Conservation (phyloP, 2,797 vertebrate genomes). For the Sebastes trivittatus region DNA sequence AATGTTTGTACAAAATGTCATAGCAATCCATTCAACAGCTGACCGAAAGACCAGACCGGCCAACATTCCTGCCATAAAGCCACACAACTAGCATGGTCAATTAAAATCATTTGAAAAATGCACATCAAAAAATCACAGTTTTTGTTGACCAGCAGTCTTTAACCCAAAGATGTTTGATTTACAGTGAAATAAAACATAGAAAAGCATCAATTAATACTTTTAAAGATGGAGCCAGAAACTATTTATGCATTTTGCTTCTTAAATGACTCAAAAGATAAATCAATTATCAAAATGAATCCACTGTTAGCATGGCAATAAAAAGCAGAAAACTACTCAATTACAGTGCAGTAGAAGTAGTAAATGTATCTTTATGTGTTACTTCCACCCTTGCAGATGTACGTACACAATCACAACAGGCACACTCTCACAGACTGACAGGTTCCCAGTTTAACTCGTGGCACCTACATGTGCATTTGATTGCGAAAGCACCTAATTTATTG, state of each 20-base stretch:
- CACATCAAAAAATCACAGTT: background rate
- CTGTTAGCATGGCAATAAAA: background rate
- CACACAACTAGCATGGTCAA: background rate
- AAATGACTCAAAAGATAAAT: background rate
- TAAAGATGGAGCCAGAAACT: background rate
- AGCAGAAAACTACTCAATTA: background rate
- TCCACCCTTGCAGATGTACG: background rate
- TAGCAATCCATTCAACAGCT: background rate
- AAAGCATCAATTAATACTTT: background rate
- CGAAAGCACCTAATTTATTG: background rate
- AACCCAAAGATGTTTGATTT: background rate
- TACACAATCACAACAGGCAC: background rate
- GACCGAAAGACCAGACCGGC: background rate
- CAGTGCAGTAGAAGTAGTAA: background rate
- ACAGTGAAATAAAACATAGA: background rate
- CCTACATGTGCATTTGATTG: background rate
- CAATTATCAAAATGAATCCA: background rate
- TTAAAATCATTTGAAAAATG: background rate
- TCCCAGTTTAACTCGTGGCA: background rate
- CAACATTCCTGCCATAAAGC: background rate
- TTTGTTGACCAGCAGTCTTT: background rate
- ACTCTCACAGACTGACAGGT: background rate
- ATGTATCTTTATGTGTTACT: background rate
- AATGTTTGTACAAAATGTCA: background rate
- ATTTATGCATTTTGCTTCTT: background rate